Evolutionary conservation across 2,797 vertebrate genomes (phyloP), one percentile per base, ranked within the genome.

Genomic region (Hippocampus kuda): DNA sequence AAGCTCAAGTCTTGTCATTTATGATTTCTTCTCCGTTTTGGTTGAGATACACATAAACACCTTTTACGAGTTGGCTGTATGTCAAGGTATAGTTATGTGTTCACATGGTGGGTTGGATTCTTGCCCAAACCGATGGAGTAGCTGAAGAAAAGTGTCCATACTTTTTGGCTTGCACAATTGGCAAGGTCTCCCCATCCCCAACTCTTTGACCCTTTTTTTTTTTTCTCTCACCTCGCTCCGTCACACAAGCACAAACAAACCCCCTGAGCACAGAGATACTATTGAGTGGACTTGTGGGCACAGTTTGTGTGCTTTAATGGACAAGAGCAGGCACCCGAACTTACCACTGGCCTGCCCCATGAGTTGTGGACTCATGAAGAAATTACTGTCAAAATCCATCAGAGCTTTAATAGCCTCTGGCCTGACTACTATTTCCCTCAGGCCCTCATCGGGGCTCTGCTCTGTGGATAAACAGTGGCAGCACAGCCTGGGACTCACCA

Each of bases 371-470:
- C 82, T 81, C 83, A 79, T 83, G 82, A 84, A 90, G 86, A 91
- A 88, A 89, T 91, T 87, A 87, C 86, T 90, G 90, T 90, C 90
- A 89, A 79, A 90, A 85, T 69, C 79, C 83, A 89, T 90, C 88
- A 87, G 77, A 75, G 73, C 71, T 88, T 88, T 85, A 89, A 89
- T 86, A 81, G 84, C 75, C 74, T 74, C 85, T 87, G 84, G 85
- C 85, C 79, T 70, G 68, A 77, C 69, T 61, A 54, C 41, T 71
- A 71, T 77, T 76, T 81, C 76, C 78, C 78, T 75, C 74, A 68
- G 67, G 78, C 72, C 75, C 78, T 80, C 66, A 12, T 75, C 83
- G 83, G 83, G 82, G 82, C 74, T 82, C 75, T 83, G 79, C 79
- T 85, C 82, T 82, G 68, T 83, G 82, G 81, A 79, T 84, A 87